Evolutionary conservation across 2,113 vertebrate genomes (phyloP), one percentile per base, ranked within the genome.

Genomic region (Progne subis): DNA sequence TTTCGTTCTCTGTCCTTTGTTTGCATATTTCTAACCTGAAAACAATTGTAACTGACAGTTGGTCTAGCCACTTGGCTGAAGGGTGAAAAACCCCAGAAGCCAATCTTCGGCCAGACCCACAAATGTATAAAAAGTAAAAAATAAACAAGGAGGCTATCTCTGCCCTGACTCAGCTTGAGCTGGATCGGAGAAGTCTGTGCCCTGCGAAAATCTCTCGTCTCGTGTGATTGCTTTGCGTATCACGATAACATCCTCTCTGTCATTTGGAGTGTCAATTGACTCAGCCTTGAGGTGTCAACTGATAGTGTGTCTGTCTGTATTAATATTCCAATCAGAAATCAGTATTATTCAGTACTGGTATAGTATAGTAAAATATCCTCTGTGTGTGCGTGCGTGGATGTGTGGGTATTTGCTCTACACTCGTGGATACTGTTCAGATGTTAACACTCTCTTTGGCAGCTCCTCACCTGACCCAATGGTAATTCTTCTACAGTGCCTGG

Each of bases 401-500:
- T 43, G n/a, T 34, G 47, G 20, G 18, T 53, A 19, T 81, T 68
- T 57, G n/a, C 16, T 74, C 14, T 55, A 1, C 28, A 39, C 7
- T 18, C 2, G 0, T 11, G 17, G 50, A 19, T 29, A 6, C 25
- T 47, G 29, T 43, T 77, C 43, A n/a, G 1, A 7, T 41, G 50
- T 72, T 59, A 44, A 11, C 25, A 39, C 19, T 44, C 7, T 81
- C 31, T 23, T 15, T 61, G 72, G 60, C 61, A 75, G 37, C 41
- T 46, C 70, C 18, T 68, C 32, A 26, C 34, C 39, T 31, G 21
- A 46, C 6, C 24, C 34, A 60, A 12, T 60, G 2, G 0, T 47
- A 37, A 39, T 32, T 74, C 31, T 60, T 18, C 46, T 12, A 7
- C 0, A 0, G 10, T 39, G 29, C 23, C 23, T 78, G 28, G 19